Percentiles rank a stretch among this genome's conserved stretches.
Conservation (phyloP, 92 coral and sea anemone genomes). For the Epizoanthus stellaris region DNA sequence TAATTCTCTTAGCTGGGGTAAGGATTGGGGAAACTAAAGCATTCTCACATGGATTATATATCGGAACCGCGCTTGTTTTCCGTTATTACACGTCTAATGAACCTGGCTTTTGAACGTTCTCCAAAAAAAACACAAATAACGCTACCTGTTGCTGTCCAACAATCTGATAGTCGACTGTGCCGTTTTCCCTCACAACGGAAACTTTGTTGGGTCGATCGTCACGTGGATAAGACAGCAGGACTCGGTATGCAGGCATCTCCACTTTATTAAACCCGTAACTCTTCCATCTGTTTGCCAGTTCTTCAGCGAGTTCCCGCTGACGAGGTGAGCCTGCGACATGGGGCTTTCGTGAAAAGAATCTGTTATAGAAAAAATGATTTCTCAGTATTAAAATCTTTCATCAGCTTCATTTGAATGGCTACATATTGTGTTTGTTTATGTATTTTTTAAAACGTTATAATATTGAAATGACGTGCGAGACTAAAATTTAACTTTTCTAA, state of each 20-base stretch:
- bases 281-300: conserved; percentile 69
- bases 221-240: conserved; percentile 78
- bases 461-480: too few relatives aligned
- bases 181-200: conserved; percentile 57
- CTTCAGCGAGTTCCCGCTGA: conserved; percentile 76
- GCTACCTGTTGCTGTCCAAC: conserved; percentile 75
- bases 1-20: too few relatives aligned
- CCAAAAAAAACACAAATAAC: not conserved
- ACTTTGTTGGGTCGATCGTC: conserved; percentile 85
- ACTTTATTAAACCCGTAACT: conserved; percentile 82
- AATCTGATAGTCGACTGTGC: conserved; percentile 58
- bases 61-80: too few relatives aligned
- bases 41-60: too few relatives aligned
- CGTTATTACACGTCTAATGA: too few relatives aligned
- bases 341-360: conserved; percentile 68
- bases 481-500: too few relatives aligned
- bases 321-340: conserved; percentile 81
- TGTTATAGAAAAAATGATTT: too few relatives aligned
- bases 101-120: not conserved
- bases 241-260: conserved; percentile 83
- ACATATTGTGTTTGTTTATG: too few relatives aligned
- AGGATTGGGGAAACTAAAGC: too few relatives aligned
- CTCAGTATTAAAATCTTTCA: too few relatives aligned
- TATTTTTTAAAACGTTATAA: too few relatives aligned
- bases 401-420: too few relatives aligned